phyloP scores from a whole-genome alignment of 2,113 vertebrate species.

The Ceyx margarethae region DNA sequence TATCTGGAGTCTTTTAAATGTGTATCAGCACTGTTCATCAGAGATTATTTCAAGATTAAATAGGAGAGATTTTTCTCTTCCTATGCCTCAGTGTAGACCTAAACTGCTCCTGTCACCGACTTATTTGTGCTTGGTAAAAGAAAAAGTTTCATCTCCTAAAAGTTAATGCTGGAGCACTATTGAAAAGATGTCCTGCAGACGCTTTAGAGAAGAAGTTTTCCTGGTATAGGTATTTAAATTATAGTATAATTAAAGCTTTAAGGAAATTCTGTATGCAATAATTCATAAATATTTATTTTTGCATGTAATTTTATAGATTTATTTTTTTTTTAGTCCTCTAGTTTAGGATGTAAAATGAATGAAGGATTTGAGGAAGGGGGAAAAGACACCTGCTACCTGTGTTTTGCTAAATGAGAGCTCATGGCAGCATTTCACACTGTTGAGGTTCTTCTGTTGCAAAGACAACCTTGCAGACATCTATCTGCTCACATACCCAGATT shows the following conservation, averaged over 20 bases:
- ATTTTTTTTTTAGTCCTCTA: not conserved
- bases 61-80: not conserved
- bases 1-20: not conserved
- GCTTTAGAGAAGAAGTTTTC: not conserved
- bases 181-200: not conserved
- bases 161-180: accelerated
- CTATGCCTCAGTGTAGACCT: not conserved
- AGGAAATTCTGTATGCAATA: not conserved
- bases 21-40: not conserved
- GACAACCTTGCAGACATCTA: not conserved
- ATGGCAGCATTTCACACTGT: not conserved
- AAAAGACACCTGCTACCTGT: not conserved
- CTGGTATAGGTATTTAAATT: not conserved
- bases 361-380: not conserved
- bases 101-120: not conserved
- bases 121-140: not conserved
- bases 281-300: not conserved
- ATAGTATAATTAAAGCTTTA: not conserved
- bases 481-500: not conserved
- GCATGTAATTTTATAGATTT: not conserved
- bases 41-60: not conserved
- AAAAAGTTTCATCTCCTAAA: not conserved
- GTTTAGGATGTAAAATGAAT: not conserved
- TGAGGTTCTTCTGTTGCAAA: not conserved
- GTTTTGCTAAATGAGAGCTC: not conserved